Evolutionary conservation across 2,113 vertebrate species (phyloP).

Genomic region (Zosterops hypoxanthus): DNA sequence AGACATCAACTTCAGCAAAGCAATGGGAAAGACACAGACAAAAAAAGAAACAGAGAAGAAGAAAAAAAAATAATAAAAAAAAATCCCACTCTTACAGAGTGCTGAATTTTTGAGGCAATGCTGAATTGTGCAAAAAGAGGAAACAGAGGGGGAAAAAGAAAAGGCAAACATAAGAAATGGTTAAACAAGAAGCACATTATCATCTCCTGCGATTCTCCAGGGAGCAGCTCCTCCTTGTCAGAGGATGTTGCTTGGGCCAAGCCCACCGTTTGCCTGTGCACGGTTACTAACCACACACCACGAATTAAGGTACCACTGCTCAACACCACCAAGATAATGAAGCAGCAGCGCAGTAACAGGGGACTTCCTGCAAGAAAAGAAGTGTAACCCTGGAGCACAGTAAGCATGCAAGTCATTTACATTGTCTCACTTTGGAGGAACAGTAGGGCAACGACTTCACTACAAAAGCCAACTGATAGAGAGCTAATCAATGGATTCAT

Average conservation of each 20-base stretch:
- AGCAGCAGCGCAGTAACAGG: neutral
- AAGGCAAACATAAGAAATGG: neutral
- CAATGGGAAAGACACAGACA: accelerated
- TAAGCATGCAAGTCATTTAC: constrained; percentile 8
- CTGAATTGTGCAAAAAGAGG: neutral
- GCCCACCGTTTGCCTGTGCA: neutral
- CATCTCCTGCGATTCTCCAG: accelerated
- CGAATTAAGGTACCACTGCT: neutral
- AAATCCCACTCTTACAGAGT: neutral
- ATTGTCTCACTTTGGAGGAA: neutral
- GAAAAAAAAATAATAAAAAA: neutral
- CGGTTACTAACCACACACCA: neutral
- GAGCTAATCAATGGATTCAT: neutral
- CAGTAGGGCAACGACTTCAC: neutral
- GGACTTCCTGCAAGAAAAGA: neutral
- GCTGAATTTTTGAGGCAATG: neutral
- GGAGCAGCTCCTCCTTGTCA: neutral
- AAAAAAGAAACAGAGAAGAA: neutral
- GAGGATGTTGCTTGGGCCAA: neutral
- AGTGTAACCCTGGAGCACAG: neutral
- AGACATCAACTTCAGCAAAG: neutral
- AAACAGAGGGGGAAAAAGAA: accelerated
- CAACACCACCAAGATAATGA: neutral
- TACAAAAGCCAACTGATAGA: neutral
- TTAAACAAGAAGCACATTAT: neutral